These are phyloP conservation scores for Cisticola juncidis DNA, from an alignment of 2,113 vertebrate species.

Conservation along the genomic window DNA sequence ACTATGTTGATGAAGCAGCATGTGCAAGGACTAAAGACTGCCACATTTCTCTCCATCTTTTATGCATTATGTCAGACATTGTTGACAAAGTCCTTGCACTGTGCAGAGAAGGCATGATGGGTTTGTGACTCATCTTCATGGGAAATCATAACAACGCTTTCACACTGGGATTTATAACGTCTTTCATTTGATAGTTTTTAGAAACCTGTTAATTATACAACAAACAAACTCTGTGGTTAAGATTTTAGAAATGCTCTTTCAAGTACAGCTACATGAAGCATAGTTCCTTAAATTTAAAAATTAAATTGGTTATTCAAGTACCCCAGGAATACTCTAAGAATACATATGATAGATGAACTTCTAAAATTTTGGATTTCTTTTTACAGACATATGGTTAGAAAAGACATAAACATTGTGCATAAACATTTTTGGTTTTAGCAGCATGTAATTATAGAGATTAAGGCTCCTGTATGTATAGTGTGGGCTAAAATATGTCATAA, in stretches of 20 bases:
- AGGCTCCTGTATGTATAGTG: neutral
- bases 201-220: neutral
- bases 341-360: neutral
- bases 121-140: neutral
- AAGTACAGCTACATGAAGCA: neutral
- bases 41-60: neutral
- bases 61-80: neutral
- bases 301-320: constrained; percentile 2
- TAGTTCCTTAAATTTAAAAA: neutral
- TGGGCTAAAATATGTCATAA: neutral
- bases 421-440: constrained; percentile 51
- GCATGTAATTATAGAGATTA: constrained; percentile 36
- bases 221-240: neutral
- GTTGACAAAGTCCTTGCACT: neutral
- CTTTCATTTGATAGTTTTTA: neutral
- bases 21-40: neutral
- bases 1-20: constrained; percentile 8
- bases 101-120: neutral
- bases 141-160: neutral
- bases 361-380: constrained; percentile 32
- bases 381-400: neutral
- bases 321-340: neutral
- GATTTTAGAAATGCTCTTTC: neutral
- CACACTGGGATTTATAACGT: neutral
- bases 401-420: constrained; percentile 32